Conservation (phyloP, 2,888 invertebrate species). For the Julus scanicus region DNA sequence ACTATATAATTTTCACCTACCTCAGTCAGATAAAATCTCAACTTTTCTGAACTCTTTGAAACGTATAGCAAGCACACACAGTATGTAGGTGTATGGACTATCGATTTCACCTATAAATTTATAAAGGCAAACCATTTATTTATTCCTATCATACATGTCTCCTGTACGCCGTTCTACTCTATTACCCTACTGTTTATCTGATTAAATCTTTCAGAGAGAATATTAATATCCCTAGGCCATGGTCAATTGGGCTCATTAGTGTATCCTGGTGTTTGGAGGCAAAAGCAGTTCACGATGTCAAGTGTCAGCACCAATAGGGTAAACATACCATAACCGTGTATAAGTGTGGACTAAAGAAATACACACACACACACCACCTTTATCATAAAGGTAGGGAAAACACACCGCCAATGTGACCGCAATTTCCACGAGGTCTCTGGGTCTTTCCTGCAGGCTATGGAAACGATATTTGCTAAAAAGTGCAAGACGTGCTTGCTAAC, state of each 20-base stretch:
- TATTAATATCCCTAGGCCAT: conserved; percentile 30
- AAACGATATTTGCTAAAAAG: background rate
- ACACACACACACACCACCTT: background rate
- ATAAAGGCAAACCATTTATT: background rate
- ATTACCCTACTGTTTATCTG: conserved; percentile 36
- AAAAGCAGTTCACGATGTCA: conserved; percentile 25
- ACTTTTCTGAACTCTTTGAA: background rate
- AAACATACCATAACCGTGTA: background rate
- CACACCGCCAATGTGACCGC: conserved; percentile 8
- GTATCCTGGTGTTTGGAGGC: conserved; percentile 23
- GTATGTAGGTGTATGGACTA: background rate
- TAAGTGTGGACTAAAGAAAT: background rate
- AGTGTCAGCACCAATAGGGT: conserved; percentile 10
- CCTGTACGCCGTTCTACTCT: conserved; percentile 30
- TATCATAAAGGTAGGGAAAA: background rate
- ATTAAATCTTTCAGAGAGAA: background rate
- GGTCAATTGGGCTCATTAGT: conserved; percentile 34
- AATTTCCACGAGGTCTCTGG: conserved; percentile 21
- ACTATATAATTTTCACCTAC: background rate
- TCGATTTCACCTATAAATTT: background rate
- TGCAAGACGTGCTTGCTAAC: background rate
- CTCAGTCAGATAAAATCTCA: background rate
- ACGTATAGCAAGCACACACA: background rate
- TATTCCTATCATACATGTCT: background rate
- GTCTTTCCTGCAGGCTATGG: conserved; percentile 12